Conservation (phyloP, 1,140 invertebrate species). For the Nomia melanderi region DNA sequence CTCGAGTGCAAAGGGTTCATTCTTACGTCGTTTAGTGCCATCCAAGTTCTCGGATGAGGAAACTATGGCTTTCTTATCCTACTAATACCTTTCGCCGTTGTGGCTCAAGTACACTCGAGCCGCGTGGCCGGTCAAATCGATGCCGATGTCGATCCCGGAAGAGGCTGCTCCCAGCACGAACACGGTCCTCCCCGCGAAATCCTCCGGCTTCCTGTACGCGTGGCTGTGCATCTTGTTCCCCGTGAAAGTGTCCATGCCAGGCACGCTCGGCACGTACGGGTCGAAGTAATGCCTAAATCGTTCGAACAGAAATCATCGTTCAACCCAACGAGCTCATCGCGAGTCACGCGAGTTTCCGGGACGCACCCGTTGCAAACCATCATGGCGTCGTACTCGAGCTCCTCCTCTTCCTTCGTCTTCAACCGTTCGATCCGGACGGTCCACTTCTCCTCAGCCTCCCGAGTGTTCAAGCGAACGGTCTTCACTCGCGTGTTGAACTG, state of each 20-base stretch:
- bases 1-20: too few species aligned
- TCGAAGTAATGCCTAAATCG: slow-evolving; percentile 84
- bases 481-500: slow-evolving; percentile 75
- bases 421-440: slow-evolving; percentile 76
- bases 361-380: slow-evolving; percentile 85
- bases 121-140: slow-evolving; percentile 81
- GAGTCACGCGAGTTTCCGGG: not conserved
- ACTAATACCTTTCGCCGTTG: slow-evolving; percentile 65
- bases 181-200: slow-evolving; percentile 82
- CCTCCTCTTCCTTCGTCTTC: slow-evolving; percentile 66
- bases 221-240: slow-evolving; percentile 86
- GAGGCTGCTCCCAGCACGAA: slow-evolving; percentile 85
- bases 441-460: slow-evolving; percentile 67
- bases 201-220: slow-evolving; percentile 83
- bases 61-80: too few species aligned
- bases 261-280: slow-evolving; percentile 83
- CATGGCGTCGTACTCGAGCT: slow-evolving; percentile 82
- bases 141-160: slow-evolving; percentile 86
- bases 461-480: slow-evolving; percentile 61
- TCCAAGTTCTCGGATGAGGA: too few species aligned
- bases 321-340: too few species aligned
- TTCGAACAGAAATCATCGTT: not conserved
- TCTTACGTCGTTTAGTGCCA: too few species aligned
- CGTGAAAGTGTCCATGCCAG: slow-evolving; percentile 82
- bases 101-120: slow-evolving; percentile 80